These are phyloP conservation scores for Tamandua tetradactyla DNA, from an alignment of 2,797 vertebrate species.

Conservation along the genomic window DNA sequence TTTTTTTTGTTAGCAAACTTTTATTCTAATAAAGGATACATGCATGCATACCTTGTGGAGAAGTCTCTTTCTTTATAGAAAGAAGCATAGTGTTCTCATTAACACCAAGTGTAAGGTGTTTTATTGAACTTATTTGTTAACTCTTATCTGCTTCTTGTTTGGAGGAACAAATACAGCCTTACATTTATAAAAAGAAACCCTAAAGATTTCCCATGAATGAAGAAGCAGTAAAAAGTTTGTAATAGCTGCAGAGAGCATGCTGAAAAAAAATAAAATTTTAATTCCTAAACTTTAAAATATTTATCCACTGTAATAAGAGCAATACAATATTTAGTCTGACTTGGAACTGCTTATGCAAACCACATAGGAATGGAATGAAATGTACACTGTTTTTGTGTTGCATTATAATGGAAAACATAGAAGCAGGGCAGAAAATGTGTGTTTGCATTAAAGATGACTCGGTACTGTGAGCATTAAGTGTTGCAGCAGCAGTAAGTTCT, in stretches of 20 bases:
- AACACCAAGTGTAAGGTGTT: constrained; percentile 73
- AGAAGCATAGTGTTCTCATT: constrained; percentile 70
- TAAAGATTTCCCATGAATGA: constrained; percentile 74
- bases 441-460: constrained; percentile 86
- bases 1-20: constrained; percentile 65
- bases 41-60: constrained; percentile 61
- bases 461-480: constrained; percentile 81
- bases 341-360: constrained; percentile 78
- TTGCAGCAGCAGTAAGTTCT: constrained; percentile 83
- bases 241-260: constrained; percentile 63
- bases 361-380: constrained; percentile 80
- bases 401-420: constrained; percentile 83
- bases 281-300: constrained; percentile 82
- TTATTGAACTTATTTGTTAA: constrained; percentile 77
- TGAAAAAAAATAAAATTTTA: constrained; percentile 78
- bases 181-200: constrained; percentile 71
- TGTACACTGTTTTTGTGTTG: constrained; percentile 81
- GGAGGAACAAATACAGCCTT: constrained; percentile 71
- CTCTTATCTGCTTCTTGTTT: constrained; percentile 74
- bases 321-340: constrained; percentile 81
- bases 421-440: constrained; percentile 83
- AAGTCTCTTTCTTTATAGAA: constrained; percentile 60
- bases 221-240: constrained; percentile 79
- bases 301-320: constrained; percentile 82
- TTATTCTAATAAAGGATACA: constrained; percentile 56